Percentiles rank a stretch among this genome's conserved stretches.
Conservation (phyloP, 1,140 invertebrate species). For the Heliothis subflexa region DNA sequence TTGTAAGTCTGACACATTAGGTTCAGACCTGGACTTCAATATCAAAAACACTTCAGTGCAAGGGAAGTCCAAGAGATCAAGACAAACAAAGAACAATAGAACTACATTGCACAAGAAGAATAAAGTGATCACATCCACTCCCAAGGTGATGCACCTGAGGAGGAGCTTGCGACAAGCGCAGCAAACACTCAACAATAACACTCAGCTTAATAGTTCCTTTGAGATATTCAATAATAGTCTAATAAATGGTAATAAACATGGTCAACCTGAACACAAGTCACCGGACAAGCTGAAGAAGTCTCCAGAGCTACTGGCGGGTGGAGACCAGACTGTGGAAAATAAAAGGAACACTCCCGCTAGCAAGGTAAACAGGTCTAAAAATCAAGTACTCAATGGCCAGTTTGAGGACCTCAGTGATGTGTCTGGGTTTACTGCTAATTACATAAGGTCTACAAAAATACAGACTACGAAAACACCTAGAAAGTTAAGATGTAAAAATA, state of each 20-base stretch:
- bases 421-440: conserved; percentile 81
- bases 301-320: conserved; percentile 48
- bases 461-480: conserved; percentile 68
- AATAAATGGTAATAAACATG: conserved; percentile 60
- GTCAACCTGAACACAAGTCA: conserved; percentile 45
- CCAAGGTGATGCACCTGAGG: conserved; percentile 67
- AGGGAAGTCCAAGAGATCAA: conserved; percentile 65
- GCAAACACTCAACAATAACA: conserved; percentile 63
- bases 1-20: conserved; percentile 63
- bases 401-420: conserved; percentile 82
- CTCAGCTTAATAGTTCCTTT: conserved; percentile 69
- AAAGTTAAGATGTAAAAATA: conserved; percentile 67
- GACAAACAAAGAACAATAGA: conserved; percentile 63
- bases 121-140: conserved; percentile 76
- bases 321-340: conserved; percentile 50
- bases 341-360: conserved; percentile 46
- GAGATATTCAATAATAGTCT: conserved; percentile 61
- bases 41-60: conserved; percentile 67
- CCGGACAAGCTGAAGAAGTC: conserved; percentile 45
- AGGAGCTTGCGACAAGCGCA: conserved; percentile 71
- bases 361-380: conserved; percentile 57
- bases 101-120: conserved; percentile 67
- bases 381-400: conserved; percentile 64
- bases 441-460: conserved; percentile 79
- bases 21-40: conserved; percentile 74